Evolutionary conservation across 2,113 vertebrate species (phyloP), one percentile per base, ranked within the genome.

Genomic region (Limnothrissa miodon): DNA sequence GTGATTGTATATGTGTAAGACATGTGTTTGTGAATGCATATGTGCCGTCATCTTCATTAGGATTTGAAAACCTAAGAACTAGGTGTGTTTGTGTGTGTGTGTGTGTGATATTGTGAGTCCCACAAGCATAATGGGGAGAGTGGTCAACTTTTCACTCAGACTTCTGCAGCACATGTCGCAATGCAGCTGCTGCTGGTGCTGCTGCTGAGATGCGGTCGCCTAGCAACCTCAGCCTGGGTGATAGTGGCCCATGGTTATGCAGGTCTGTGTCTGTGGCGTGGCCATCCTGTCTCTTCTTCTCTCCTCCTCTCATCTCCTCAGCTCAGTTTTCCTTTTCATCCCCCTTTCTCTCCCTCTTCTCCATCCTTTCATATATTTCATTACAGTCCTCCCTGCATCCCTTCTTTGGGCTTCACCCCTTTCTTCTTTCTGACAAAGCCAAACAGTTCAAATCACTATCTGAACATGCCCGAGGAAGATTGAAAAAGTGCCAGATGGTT

Each of bases 181-280:
- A 87, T 89, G 88, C 88, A 89, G 86, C 86, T 87, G 86, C 85
- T 39, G 66, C 66, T 66, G 59, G 1, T 56, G 53, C 53, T 70
- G 29, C 62, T 85, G 83, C 85, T 80, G 5, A 80, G 83, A 87
- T 89, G 85, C 78, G 51, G 88, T 89, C 83, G 83, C 87, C 36
- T 88, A 83, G 87, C 83, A 89, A 89, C 86, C 87, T n/a, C 44
- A 39, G 83, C 86, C 82, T 87, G 39, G 59, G 81, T 80, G 81
- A 86, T 84, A 87, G 74, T 81, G 84, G 81, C 81, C 87, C 84
- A 83, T 84, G 83, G 86, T 89, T 87, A 89, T 89, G 88, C 84
- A 89, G 84, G 86, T 85, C 83, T 84, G 83, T 83, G 86, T 85
- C 83, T 84, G 83, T 80, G 83, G 81, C 80, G 79, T 86, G 53